These are phyloP conservation scores for Malurus splendens DNA, from an alignment of 2,797 vertebrate genomes.

Conservation along the genomic window DNA sequence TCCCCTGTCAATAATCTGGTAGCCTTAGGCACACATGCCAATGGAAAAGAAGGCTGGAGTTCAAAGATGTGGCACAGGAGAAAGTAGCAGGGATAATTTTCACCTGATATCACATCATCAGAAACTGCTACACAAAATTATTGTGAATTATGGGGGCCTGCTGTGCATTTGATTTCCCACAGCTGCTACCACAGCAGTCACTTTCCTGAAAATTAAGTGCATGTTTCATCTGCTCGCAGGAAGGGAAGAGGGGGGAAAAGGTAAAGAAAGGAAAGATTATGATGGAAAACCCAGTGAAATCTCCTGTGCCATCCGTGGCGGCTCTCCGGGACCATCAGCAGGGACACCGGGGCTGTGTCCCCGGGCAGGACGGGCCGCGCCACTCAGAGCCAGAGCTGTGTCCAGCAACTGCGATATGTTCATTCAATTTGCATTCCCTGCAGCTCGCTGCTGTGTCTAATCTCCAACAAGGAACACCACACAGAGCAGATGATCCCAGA, in stretches of 20 bases:
- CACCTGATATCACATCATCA: constrained; percentile 63
- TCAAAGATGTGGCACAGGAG: constrained; percentile 32
- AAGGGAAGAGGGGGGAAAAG: not conserved
- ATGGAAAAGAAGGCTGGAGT: constrained; percentile 24
- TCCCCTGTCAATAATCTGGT: constrained; percentile 41
- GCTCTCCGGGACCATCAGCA: not conserved
- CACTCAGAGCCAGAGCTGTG: not conserved
- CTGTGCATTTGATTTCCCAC: constrained; percentile 74
- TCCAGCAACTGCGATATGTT: not conserved
- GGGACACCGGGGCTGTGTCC: accelerated
- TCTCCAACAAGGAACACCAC: not conserved
- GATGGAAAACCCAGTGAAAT: not conserved
- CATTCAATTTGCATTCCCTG: not conserved
- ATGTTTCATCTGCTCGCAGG: constrained; percentile 65
- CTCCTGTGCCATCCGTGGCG: not conserved
- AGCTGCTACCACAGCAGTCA: constrained; percentile 70
- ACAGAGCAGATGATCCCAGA: not conserved
- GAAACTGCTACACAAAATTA: constrained; percentile 67
- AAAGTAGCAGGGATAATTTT: constrained; percentile 54
- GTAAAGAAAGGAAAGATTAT: not conserved
- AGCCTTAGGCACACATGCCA: constrained; percentile 41
- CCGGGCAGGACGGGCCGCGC: not conserved
- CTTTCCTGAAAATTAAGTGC: constrained; percentile 72
- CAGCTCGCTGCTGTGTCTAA: not conserved
- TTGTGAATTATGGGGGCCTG: constrained; percentile 69